phyloP scores from a whole-genome alignment of 2,797 vertebrate genomes.

The Telmatherina bonti region DNA sequence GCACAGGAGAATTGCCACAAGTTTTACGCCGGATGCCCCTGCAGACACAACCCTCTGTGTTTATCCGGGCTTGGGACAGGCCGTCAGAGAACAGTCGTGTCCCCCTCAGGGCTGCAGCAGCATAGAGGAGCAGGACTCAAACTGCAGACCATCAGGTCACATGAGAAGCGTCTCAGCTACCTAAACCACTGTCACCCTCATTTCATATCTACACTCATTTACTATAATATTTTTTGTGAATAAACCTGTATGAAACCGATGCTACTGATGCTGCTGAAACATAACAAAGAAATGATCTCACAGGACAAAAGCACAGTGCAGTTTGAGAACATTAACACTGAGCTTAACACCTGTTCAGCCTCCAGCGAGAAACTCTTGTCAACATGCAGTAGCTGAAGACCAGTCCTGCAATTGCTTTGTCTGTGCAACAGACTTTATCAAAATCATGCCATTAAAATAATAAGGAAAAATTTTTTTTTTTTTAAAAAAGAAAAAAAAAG shows the following conservation, averaged over 20 bases:
- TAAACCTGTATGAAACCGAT: no score
- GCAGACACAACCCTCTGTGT: no score
- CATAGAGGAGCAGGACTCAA: no score
- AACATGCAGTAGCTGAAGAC: conserved; percentile 35
- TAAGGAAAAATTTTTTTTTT: not conserved
- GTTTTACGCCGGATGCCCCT: no score
- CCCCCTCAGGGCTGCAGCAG: no score
- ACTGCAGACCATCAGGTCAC: no score
- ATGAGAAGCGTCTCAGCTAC: no score
- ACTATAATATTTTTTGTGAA: not conserved
- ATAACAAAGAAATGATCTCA: conserved; percentile 12
- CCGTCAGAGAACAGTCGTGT: no score
- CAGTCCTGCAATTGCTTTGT: conserved; percentile 42
- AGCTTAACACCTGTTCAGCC: conserved; percentile 73
- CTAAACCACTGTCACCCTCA: no score
- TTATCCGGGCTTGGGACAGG: no score
- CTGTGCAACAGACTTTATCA: conserved; percentile 34
- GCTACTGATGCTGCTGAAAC: accelerated
- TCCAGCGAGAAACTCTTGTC: conserved; percentile 59
- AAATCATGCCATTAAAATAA: conserved; percentile 7
- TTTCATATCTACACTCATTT: not conserved
- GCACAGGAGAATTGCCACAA: no score
- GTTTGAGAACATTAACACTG: not conserved
- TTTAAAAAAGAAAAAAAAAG: not conserved
- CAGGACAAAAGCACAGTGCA: not conserved